Percentiles rank a stretch among this genome's conserved stretches.
Conservation (phyloP, 2,797 vertebrate genomes). For the Tapera naevia region DNA sequence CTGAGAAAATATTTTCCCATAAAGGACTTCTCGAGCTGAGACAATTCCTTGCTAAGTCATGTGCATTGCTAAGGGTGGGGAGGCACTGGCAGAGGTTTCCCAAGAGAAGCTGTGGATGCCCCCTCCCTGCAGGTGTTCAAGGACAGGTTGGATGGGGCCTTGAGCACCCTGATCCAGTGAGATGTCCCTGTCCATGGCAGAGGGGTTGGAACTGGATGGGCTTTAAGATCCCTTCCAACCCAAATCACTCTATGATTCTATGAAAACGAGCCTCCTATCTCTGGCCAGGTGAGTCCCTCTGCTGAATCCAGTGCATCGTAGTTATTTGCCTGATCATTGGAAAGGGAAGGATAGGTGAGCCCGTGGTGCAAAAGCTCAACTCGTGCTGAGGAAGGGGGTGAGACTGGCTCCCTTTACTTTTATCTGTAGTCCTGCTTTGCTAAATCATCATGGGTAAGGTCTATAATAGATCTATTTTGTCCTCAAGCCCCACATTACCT, state of each 20-base stretch:
- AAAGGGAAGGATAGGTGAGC: neutral
- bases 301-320: neutral
- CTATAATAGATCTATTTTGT: neutral
- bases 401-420: neutral
- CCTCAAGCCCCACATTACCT: neutral
- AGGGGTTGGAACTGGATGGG: too few species aligned
- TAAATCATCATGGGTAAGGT: neutral
- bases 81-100: too few species aligned
- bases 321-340: neutral
- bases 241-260: too few species aligned
- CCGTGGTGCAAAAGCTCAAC: accelerated
- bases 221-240: too few species aligned
- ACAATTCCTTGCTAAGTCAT: neutral
- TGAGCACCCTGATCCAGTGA: too few species aligned
- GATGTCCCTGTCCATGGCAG: too few species aligned
- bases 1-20: neutral
- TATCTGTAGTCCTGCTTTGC: neutral
- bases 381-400: accelerated
- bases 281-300: neutral
- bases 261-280: neutral
- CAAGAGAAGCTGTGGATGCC: too few species aligned
- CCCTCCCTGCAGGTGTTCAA: too few species aligned
- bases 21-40: neutral
- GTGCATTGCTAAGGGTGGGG: too few species aligned
- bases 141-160: too few species aligned